Percentiles rank a stretch among this genome's conserved stretches.
Evolutionary conservation across 2,113 vertebrate species (phyloP).

Genomic region (Dinomys branickii): DNA sequence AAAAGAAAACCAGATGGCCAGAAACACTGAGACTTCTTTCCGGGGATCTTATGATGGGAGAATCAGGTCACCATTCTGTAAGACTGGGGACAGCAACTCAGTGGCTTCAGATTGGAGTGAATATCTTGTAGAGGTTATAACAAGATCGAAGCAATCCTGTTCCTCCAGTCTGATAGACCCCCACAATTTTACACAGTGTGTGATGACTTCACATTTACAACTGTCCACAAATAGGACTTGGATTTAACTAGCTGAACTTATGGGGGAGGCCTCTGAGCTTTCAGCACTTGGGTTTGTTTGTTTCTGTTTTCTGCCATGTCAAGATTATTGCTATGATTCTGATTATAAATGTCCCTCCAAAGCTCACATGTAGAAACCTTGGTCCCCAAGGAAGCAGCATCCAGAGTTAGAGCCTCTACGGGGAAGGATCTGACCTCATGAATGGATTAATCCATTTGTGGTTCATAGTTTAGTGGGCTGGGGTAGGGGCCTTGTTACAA

Average conservation of each 20-base stretch:
- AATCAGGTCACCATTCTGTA: slow-evolving; percentile 89
- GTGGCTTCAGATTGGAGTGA: slow-evolving; percentile 92
- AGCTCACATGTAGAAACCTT: not conserved
- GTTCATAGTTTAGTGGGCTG: not conserved
- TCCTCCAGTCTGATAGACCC: slow-evolving; percentile 92
- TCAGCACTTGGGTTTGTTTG: slow-evolving; percentile 88
- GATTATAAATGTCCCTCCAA: not conserved
- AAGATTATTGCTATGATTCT: slow-evolving; percentile 80
- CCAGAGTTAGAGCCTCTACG: not conserved
- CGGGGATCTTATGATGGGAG: slow-evolving; percentile 88
- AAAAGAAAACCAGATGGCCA: slow-evolving; percentile 50
- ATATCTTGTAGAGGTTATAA: slow-evolving; percentile 93
- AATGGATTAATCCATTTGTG: not conserved
- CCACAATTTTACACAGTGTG: slow-evolving; percentile 90
- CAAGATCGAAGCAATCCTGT: slow-evolving; percentile 95
- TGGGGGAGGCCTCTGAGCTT: slow-evolving; percentile 90
- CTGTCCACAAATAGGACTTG: slow-evolving; percentile 93
- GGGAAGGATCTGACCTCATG: not conserved
- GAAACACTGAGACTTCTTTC: slow-evolving; percentile 91
- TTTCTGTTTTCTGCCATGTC: slow-evolving; percentile 84
- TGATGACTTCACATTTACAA: slow-evolving; percentile 93
- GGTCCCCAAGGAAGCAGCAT: not conserved
- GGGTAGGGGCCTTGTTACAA: not conserved
- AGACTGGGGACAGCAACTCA: slow-evolving; percentile 90
- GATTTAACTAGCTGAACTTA: slow-evolving; percentile 92